Evolutionary conservation across 2,113 vertebrate genomes (phyloP), one percentile per base, ranked within the genome.

Genomic region (Oreocharis arfaki): DNA sequence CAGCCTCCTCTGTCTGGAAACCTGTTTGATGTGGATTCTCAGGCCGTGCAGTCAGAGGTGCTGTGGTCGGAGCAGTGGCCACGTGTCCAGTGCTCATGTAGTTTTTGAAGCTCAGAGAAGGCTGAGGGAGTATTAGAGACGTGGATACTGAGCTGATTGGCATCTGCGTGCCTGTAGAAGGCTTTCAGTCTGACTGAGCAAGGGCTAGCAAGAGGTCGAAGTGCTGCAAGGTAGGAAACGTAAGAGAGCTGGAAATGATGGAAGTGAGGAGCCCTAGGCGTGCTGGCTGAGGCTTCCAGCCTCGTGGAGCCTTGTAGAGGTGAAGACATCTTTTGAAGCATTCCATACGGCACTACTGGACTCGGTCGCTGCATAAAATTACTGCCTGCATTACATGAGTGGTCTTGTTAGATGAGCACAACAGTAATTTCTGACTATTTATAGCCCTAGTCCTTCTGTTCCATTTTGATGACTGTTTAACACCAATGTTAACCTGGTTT

Each of bases 51-150:
- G 32, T 41, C 18, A 50, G 21, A 65, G 57, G 30, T 37, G 70
- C 91, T 24, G 44, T 65, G 76, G 1, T 42, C 1, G 0, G 57
- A 64, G 27, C 41, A 39, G 20, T 61, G 55, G 20, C 37, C 39
- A 3, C 23, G 7, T 17, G 17, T 33, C 74, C 16, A 2, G 21
- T 33, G 35, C 42, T 77, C 3, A 0, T n/a, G 17, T 4, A 5
- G 23, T 9, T 60, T 27, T 4, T 27, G 65, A 78, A 16, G 46
- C n/a, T 84, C 49, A 44, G 69, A 69, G 55, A 56, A 47, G 41
- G 30, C 42, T 75, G 41, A 33, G 63, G 39, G 39, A 47, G 9
- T 33, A 4, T 64, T 2, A 11, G 33, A 71, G 16, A 4, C 33
- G 39, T 28, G 20, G 17, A 13, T 47, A 3, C 30, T 55, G 67